Conservation (phyloP, 2,888 invertebrate species). For the Rhamphomyia laevipes region DNA sequence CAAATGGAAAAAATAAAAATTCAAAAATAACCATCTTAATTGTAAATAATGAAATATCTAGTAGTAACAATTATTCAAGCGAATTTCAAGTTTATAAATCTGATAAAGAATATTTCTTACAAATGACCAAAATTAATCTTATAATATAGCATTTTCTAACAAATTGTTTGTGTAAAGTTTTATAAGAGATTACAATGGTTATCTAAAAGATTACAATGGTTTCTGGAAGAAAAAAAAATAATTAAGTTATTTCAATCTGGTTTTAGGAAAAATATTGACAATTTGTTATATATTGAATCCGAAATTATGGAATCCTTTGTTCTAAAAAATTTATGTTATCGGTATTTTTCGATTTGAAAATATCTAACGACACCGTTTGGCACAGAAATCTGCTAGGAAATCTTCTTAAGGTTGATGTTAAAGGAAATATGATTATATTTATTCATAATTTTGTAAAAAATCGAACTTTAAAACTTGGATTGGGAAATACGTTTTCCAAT, state of each 20-base stretch:
- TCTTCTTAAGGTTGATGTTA: background rate
- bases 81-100: too few relatives aligned
- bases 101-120: too few relatives aligned
- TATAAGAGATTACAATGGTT: constrained; percentile 3
- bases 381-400: background rate
- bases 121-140: too few relatives aligned
- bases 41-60: too few relatives aligned
- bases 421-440: background rate
- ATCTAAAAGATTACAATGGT: constrained; percentile 3
- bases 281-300: constrained; percentile 1
- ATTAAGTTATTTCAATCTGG: constrained; percentile 3
- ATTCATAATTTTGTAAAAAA: background rate
- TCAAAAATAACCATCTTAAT: too few relatives aligned
- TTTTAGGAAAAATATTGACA: constrained; percentile 3
- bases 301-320: constrained; percentile 1
- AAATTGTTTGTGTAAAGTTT: constrained; percentile 1
- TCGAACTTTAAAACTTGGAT: background rate
- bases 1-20: too few relatives aligned
- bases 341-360: constrained; percentile 4
- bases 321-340: background rate
- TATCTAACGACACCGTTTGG: background rate
- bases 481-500: background rate
- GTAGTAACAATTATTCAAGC: too few relatives aligned
- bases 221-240: constrained; percentile 1
- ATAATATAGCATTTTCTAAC: background rate